Evolutionary conservation across 2,888 invertebrate genomes (phyloP), one percentile per base, ranked within the genome.

Genomic region (Aleiodes leptofemur): DNA sequence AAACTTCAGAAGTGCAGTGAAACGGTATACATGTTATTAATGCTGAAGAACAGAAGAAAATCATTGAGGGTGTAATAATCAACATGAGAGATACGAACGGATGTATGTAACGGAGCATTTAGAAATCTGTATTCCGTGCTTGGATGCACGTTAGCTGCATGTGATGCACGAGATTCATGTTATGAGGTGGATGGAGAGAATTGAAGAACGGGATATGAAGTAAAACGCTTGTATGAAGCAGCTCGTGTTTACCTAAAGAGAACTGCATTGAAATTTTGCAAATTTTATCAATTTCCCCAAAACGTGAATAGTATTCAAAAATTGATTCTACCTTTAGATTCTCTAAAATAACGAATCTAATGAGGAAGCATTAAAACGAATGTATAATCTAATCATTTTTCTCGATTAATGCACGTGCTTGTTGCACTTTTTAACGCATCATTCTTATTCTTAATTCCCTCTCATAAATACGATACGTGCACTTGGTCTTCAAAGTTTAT

Each of bases 121-220:
- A 79, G 82, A 82, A 83, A 83, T 83, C 79, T 78, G 76, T 77
- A 77, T 81, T 80, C 76, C 75, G 76, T 72, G 78, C 76, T 76
- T 64, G 64, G 72, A 73, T 69, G 72, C 77, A 55, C 68, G 38
- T 72, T 43, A 16, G 34, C 59, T 23, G 75, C 71, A 61, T 74
- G 70, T 59, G 74, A 53, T 79, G 76, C 74, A 69, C 73, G 68
- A 68, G 73, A 72, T 56, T 66, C 71, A 68, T 74, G 64, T 66
- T 69, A 56, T 53, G n/a, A 72, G 43, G n/a, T 61, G 50, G 57
- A 51, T 61, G 61, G 56, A 56, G 66, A 57, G 74, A 69, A 68
- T 43, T 57, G 73, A 59, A 55, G 66, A 76, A 71, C 64, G 73
- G 59, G 55, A 74, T 64, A 59, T 72, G 69, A 73, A 72, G 57